These are phyloP conservation scores for Ivindomyrus marchei DNA, from an alignment of 2,113 vertebrate species.

Conservation along the genomic window DNA sequence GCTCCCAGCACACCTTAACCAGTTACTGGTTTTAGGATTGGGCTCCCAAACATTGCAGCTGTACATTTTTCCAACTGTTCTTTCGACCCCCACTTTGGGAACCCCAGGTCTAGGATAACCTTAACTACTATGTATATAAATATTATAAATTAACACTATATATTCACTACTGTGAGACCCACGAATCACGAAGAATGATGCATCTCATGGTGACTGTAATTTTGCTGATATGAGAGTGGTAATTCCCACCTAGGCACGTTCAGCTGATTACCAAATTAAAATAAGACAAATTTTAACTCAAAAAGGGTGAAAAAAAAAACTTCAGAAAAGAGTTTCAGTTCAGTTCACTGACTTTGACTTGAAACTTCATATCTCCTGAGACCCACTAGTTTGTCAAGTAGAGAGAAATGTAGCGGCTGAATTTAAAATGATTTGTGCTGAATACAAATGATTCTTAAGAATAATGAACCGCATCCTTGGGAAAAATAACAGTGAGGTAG, in stretches of 20 bases:
- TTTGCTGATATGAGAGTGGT: background rate
- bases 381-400: background rate
- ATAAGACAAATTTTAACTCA: background rate
- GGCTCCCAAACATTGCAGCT: background rate
- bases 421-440: background rate
- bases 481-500: background rate
- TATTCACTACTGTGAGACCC: background rate
- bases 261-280: background rate
- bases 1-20: background rate
- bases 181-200: background rate
- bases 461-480: background rate
- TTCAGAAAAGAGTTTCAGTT: background rate
- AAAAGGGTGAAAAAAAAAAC: background rate
- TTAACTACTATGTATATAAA: background rate
- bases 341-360: too few relatives aligned
- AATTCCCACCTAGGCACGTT: background rate
- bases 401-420: background rate
- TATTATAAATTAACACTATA: background rate
- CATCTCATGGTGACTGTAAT: background rate
- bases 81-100: background rate
- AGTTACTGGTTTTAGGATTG: background rate
- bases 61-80: background rate
- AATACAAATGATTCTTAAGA: conserved; percentile 9
- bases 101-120: background rate
- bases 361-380: background rate